Percentiles rank a stretch among this genome's conserved stretches.
phyloP scores from a whole-genome alignment of 1,140 invertebrate genomes.

The Pseudomyrmex pallidus region DNA sequence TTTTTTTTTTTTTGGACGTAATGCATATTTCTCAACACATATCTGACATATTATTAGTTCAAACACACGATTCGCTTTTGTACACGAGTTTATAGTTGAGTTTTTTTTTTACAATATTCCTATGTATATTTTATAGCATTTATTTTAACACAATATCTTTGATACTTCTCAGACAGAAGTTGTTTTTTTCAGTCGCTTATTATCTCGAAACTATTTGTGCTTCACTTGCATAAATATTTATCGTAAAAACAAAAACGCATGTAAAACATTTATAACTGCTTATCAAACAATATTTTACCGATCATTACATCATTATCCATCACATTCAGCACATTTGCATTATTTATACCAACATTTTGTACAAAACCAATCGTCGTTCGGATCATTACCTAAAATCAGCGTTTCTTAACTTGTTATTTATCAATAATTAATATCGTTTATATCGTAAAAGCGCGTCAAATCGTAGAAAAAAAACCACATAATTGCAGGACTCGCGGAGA shows the following conservation, averaged over 20 bases:
- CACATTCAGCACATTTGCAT: slow-evolving; percentile 8
- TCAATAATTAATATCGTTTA: slow-evolving; percentile 4
- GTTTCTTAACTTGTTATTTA: slow-evolving; percentile 52
- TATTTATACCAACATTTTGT: slow-evolving; percentile 7
- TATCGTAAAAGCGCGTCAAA: slow-evolving; percentile 13
- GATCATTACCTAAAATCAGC: slow-evolving; percentile 55
- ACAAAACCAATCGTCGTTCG: neutral
- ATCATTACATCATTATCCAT: neutral
- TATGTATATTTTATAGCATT: neutral
- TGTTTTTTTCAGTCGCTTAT: slow-evolving; percentile 19
- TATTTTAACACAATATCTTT: neutral
- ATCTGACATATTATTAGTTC: too few species aligned
- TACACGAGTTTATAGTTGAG: too few species aligned
- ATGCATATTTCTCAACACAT: neutral
- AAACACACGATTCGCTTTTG: too few species aligned
- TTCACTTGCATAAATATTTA: neutral
- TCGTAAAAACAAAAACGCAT: slow-evolving; percentile 17
- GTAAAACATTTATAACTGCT: neutral
- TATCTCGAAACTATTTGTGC: neutral
- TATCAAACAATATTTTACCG: neutral
- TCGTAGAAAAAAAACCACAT: slow-evolving; percentile 24
- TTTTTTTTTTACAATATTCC: too few species aligned
- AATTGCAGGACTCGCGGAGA: slow-evolving; percentile 12
- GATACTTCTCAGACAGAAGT: neutral
- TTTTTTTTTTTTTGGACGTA: neutral